Percentiles rank a stretch among this genome's conserved stretches.
phyloP scores from a whole-genome alignment of 2,888 invertebrate genomes.

The Tethea ocularis region DNA sequence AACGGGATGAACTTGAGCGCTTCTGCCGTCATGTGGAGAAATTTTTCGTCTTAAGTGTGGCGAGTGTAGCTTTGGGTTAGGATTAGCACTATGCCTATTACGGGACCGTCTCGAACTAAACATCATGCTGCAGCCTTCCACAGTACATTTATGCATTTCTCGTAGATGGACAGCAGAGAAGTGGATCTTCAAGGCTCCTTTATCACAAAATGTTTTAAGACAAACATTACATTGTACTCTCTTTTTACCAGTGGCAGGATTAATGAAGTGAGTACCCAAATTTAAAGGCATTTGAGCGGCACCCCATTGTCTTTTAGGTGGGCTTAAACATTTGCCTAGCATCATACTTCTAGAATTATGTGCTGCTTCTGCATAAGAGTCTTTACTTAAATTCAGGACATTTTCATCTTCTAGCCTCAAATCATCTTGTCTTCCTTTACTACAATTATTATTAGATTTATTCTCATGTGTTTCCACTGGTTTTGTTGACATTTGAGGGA shows the following conservation, averaged over 20 bases:
- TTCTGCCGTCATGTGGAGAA: conserved; percentile 96
- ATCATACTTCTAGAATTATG: conserved; percentile 78
- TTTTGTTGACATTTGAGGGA: conserved; percentile 84
- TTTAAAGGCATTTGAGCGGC: conserved; percentile 90
- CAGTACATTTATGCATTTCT: conserved; percentile 99
- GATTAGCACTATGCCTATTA: conserved; percentile 98
- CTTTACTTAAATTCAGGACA: conserved; percentile 77
- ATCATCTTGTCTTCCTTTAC: conserved; percentile 61
- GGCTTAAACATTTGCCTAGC: conserved; percentile 87
- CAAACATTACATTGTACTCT: conserved; percentile 99
- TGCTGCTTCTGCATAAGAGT: conserved; percentile 63
- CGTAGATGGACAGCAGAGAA: conserved; percentile 99
- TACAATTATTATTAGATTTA: conserved; percentile 58
- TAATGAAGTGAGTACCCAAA: conserved; percentile 94
- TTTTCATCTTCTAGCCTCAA: conserved; percentile 68
- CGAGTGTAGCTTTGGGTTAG: conserved; percentile 98
- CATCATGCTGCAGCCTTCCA: conserved; percentile 99
- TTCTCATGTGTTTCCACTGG: conserved; percentile 67
- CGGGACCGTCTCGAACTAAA: conserved; percentile 98
- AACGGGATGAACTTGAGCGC: conserved; percentile 93
- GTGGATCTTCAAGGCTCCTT: conserved; percentile 99
- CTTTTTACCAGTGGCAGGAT: conserved; percentile 97
- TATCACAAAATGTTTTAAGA: conserved; percentile 99
- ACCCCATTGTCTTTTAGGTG: conserved; percentile 92
- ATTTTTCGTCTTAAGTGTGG: conserved; percentile 97